Percentiles rank a stretch among this genome's conserved stretches.
Evolutionary conservation across 1,140 invertebrate species (phyloP).

Genomic region (Heliconius nattereri): DNA sequence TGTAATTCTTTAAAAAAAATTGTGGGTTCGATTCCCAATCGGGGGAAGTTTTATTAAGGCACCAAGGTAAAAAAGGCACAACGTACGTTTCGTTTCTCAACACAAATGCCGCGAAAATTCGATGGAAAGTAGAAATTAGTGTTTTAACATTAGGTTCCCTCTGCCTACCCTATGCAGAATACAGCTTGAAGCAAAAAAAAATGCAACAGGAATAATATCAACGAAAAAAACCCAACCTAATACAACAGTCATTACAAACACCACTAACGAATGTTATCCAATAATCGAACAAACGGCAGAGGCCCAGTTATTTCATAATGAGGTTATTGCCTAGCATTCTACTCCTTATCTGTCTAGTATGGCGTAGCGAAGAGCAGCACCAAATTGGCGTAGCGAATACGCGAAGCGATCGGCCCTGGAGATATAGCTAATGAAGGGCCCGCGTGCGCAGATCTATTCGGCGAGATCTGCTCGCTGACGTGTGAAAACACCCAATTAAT

Average conservation of each 20-base stretch:
- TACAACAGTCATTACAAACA: conserved; percentile 54
- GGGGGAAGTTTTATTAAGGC: too few relatives aligned
- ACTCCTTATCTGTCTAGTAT: conserved; percentile 70
- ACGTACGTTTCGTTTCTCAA: too few relatives aligned
- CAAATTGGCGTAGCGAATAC: conserved; percentile 78
- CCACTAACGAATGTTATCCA: conserved; percentile 58
- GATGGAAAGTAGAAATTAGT: too few relatives aligned
- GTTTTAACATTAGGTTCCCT: too few relatives aligned
- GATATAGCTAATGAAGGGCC: conserved; percentile 79
- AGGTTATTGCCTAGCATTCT: conserved; percentile 79
- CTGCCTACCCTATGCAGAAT: too few relatives aligned
- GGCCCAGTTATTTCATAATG: conserved; percentile 77
- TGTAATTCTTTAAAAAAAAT: too few relatives aligned
- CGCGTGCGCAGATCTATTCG: conserved; percentile 77
- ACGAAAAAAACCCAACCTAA: not conserved
- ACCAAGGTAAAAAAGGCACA: too few relatives aligned
- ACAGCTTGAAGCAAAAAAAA: too few relatives aligned
- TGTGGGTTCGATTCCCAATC: too few relatives aligned
- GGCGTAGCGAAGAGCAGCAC: conserved; percentile 66
- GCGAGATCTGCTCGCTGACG: conserved; percentile 76
- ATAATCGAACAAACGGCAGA: conserved; percentile 62
- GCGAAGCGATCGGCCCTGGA: conserved; percentile 64
- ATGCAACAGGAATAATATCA: not conserved
- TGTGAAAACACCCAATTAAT: conserved; percentile 81
- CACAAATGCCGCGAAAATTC: too few relatives aligned